Evolutionary conservation across 2,113 vertebrate genomes (phyloP), one percentile per base, ranked within the genome.

Genomic region (Pseudorectes ferrugineus): DNA sequence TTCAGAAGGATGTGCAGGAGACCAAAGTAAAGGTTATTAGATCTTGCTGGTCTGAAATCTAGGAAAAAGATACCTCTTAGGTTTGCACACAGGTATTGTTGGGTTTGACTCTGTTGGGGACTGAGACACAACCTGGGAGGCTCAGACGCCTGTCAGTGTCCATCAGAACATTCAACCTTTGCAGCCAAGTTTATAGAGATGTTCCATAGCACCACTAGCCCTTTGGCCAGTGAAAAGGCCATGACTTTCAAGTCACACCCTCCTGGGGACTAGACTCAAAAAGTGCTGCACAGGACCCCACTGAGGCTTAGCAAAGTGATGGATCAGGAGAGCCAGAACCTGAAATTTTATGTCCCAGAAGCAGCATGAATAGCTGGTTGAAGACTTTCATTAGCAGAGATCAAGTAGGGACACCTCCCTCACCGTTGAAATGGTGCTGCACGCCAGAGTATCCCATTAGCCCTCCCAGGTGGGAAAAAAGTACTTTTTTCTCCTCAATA

Each of bases 401-500:
- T 85, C 84, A 95, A 35, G 68, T 0, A 13, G 81, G 89, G 96
- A 87, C 67, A 70, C 51, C 16, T 91, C 52, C 72, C 51, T 84
- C 66, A 3, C 3, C 2, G 10, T 12, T 45, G 45, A 68, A 81
- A 75, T 49, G 78, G 65, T 81, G 73, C 77, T 82, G 90, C 52
- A 65, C 48, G 82, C 80, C 91, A 72, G 84, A 89, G 89, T 54
- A 96, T 65, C 57, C 91, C 89, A 96, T 94, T 94, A 96, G 81
- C 23, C 42, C 46, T 95, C 84, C 86, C 91, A 78, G 26, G 25
- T 22, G 84, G 79, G 61, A 77, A 72, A 81, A 59, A 58, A 49
- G 36, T 40, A 67, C 49, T 61, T 71, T 8, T 79, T 66, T 58
- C n/a, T 43, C 7, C 65, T 85, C 63, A 88, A n/a, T 48, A 91